These are phyloP conservation scores for Colaptes auratus DNA, from an alignment of 2,113 vertebrate genomes.

Conservation along the genomic window DNA sequence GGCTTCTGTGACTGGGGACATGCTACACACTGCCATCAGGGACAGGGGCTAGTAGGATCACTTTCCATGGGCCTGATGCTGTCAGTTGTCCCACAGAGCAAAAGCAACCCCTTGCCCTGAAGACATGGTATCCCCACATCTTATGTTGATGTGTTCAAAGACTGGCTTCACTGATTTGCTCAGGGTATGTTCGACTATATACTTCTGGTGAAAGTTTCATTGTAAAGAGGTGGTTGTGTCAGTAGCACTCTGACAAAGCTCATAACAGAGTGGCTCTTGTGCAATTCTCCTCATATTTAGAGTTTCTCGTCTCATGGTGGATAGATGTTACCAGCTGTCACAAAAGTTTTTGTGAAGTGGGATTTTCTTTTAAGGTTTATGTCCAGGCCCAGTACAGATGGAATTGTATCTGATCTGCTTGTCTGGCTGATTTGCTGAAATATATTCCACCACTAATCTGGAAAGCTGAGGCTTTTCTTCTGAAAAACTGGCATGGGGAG, in stretches of 20 bases:
- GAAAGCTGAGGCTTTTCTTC: conserved; percentile 23
- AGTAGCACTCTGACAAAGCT: neutral
- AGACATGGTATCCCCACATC: neutral
- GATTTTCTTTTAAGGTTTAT: neutral
- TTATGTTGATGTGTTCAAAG: neutral
- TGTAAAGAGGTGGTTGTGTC: neutral
- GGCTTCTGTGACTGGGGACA: neutral
- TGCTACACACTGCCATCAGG: fast-evolving
- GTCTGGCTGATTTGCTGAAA: conserved; percentile 7
- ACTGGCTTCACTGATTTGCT: neutral
- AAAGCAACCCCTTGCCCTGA: neutral
- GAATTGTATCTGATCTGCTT: neutral
- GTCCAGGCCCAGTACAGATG: neutral
- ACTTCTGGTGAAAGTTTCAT: neutral
- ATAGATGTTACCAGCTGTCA: neutral
- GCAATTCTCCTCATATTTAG: neutral
- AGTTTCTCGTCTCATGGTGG: neutral
- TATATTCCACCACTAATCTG: conserved; percentile 3
- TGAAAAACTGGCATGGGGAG: conserved; percentile 24
- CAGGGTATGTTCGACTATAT: neutral
- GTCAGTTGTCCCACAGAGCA: neutral
- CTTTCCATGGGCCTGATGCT: neutral
- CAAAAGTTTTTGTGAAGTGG: neutral
- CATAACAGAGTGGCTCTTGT: neutral
- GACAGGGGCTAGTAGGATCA: neutral